phyloP scores from a whole-genome alignment of 2,797 vertebrate genomes.

The Melanotaenia pygmaea region DNA sequence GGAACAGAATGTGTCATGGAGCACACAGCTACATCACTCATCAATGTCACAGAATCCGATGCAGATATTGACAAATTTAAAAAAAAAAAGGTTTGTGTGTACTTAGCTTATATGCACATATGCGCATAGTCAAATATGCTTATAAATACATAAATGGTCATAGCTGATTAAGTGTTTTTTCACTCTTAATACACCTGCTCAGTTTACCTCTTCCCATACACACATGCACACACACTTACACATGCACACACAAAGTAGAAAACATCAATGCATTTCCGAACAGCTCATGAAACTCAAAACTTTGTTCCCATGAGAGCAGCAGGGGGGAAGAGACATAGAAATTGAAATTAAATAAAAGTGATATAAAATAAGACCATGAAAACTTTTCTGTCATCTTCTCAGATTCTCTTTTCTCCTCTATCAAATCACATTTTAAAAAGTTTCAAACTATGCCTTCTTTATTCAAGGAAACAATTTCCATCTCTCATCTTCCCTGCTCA shows the following conservation, averaged over 20 bases:
- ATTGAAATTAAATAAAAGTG: constrained; percentile 57
- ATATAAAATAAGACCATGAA: constrained; percentile 35
- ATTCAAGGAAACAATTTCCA: constrained; percentile 50
- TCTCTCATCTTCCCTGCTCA: constrained; percentile 18
- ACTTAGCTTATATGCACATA: not conserved
- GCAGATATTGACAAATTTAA: too few relatives aligned
- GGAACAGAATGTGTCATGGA: too few relatives aligned
- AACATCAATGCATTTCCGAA: constrained; percentile 60
- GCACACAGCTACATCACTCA: too few relatives aligned
- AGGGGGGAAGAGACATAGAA: constrained; percentile 26
- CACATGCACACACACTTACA: constrained; percentile 70
- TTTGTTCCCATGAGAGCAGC: constrained; percentile 59
- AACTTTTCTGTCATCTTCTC: not conserved
- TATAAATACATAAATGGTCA: constrained; percentile 27
- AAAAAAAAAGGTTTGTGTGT: too few relatives aligned
- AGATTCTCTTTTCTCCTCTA: not conserved
- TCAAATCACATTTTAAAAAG: constrained; percentile 2
- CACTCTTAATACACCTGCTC: constrained; percentile 2
- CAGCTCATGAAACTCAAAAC: constrained; percentile 64
- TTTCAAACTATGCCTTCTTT: constrained; percentile 28
- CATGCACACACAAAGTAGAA: constrained; percentile 30
- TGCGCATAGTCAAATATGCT: constrained; percentile 5
- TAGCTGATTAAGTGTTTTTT: constrained; percentile 55
- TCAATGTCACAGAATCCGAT: too few relatives aligned
- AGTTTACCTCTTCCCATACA: constrained; percentile 69